Conservation (phyloP, 2,888 invertebrate genomes). For the Mythimna ferrago region DNA sequence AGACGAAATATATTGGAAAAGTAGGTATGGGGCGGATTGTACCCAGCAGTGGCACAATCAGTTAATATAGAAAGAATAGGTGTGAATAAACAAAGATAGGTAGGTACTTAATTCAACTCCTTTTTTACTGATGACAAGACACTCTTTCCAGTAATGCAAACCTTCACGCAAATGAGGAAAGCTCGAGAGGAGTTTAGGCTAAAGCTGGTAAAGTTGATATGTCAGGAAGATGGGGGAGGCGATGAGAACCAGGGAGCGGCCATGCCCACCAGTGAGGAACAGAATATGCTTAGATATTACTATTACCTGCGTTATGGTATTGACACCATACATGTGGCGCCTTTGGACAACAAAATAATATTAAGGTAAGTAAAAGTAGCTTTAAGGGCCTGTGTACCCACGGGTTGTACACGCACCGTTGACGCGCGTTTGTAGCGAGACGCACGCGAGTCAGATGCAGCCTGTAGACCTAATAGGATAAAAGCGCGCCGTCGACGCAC, state of each 20-base stretch:
- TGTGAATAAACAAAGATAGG: neutral
- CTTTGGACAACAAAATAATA: slow-evolving; percentile 94
- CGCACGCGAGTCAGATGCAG: no score
- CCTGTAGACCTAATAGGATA: no score
- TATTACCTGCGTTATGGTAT: slow-evolving; percentile 97
- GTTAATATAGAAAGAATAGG: neutral
- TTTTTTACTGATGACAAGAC: neutral
- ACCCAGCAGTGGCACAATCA: neutral
- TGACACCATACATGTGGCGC: slow-evolving; percentile 96
- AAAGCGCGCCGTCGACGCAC: no score
- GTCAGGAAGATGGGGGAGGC: slow-evolving; percentile 85
- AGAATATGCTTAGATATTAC: slow-evolving; percentile 95
- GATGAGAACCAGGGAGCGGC: slow-evolving; percentile 75
- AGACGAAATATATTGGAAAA: neutral
- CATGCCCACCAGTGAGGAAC: slow-evolving; percentile 92
- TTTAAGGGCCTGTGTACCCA: no score
- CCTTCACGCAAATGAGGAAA: slow-evolving; percentile 92
- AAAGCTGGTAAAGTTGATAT: slow-evolving; percentile 94
- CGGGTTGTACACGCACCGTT: no score
- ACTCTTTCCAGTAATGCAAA: slow-evolving; percentile 88
- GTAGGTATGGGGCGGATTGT: neutral
- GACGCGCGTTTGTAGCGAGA: no score
- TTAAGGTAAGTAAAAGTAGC: slow-evolving; percentile 83
- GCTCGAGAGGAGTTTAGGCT: slow-evolving; percentile 96
- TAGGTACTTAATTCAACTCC: neutral